A percentile compares a stretch with the other conserved stretches of the same genome.
Conservation (phyloP, 2,797 vertebrate genomes). For the Lophotriccus pileatus region DNA sequence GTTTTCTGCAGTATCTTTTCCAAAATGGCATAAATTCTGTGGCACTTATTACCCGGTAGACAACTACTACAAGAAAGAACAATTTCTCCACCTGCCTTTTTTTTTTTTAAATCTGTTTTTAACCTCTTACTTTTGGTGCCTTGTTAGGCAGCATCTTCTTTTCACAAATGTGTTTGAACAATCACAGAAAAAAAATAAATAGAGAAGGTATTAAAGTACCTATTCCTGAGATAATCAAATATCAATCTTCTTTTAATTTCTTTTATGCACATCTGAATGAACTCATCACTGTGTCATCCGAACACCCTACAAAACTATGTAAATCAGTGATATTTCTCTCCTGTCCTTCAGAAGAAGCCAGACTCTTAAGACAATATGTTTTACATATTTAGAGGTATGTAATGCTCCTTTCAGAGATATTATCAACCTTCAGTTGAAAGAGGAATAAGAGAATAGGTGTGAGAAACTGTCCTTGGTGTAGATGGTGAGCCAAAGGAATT, state of each 20-base stretch:
- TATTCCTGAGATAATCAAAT: neutral
- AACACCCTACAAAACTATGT: neutral
- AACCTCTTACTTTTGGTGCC: constrained; percentile 2
- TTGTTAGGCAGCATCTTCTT: neutral
- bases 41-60: constrained; percentile 58
- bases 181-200: neutral
- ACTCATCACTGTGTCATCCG: neutral
- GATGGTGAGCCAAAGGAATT: neutral
- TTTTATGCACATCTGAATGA: neutral
- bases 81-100: constrained; percentile 36
- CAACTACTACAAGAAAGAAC: constrained; percentile 51
- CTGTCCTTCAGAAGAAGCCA: neutral
- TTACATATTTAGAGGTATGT: neutral
- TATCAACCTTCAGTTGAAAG: neutral
- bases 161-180: neutral
- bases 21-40: constrained; percentile 62
- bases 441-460: neutral
- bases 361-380: neutral
- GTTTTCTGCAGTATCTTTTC: constrained; percentile 57
- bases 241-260: neutral
- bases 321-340: neutral
- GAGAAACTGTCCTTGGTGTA: neutral
- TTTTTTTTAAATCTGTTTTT: neutral
- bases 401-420: neutral
- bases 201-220: neutral